Base-by-base conservation (phyloP, 2,888 invertebrate species). In the Heliconius cydno region DNA sequence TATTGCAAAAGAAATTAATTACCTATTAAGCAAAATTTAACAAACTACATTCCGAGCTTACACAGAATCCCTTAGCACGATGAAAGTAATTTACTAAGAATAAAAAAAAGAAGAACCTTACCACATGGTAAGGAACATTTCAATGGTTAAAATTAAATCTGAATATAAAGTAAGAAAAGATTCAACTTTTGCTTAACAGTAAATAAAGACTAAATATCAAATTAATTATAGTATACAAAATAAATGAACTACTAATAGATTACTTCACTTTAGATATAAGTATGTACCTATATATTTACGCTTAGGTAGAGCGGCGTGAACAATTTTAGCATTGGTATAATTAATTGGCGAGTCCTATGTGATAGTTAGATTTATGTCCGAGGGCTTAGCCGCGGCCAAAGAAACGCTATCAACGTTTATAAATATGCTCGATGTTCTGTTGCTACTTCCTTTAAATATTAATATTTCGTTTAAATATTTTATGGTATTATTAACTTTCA, bases 271-370 rank as follows among this genome's bases (percentile, higher is more conserved):
- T 15, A 25, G 3, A 83, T 80, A 81, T 82, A 13, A 0, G 28
- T 9, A 30, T 15, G 2, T 30, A 15, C 5, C 1, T 65, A 65
- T 82, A 83, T 83, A 83, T 84, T 84, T 84, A 82, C 84, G 84
- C 80, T 84, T 83, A 83, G 83, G 81, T 84, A 84, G 83, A 85
- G 82, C 80, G 81, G 83, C 85, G 86, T 86, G 85, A 86, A 85
- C 85, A 86, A 85, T 86, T 86, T 85, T 86, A 85, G 86, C 84
- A 83, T 80, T 82, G 80, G 81, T 79, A 83, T 85, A 85, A 85
- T 85, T 85, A 84, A 86, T 84, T 85, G 84, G 81, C 82, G 81
- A 76, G 81, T 81, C 81, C 82, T 82, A 83, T 83, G 83, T 84
- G 82, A 84, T 84, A 82, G 79, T 80, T 79, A 84, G 81, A 84